These are phyloP conservation scores for Drosophila suboccidentalis DNA, from an alignment of 2,888 invertebrate genomes.

Conservation along the genomic window DNA sequence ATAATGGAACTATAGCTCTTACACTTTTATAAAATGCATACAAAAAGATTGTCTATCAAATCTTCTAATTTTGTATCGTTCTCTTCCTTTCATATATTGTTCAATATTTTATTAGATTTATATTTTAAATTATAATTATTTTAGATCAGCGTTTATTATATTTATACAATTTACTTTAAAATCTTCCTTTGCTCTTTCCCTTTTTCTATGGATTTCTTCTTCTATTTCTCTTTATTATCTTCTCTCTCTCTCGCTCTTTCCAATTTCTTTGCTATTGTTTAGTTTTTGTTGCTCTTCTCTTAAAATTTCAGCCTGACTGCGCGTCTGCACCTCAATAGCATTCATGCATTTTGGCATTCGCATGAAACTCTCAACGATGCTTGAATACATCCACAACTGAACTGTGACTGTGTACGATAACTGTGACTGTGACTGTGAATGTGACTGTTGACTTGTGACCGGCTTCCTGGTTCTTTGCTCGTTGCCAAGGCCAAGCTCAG, in stretches of 20 bases:
- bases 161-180: neutral
- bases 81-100: neutral
- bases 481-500: slow-evolving; percentile 9
- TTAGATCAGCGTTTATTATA: neutral
- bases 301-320: slow-evolving; percentile 27
- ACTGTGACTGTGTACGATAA: slow-evolving; percentile 37
- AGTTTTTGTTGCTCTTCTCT: slow-evolving; percentile 11
- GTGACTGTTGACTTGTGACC: slow-evolving; percentile 8
- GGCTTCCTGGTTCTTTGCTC: slow-evolving; percentile 4
- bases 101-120: neutral
- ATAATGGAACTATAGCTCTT: too few species aligned
- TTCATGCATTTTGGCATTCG: slow-evolving; percentile 56
- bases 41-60: too few species aligned
- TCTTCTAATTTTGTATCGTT: too few species aligned
- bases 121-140: too few species aligned
- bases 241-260: neutral
- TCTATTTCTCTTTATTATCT: neutral
- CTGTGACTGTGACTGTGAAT: slow-evolving; percentile 33
- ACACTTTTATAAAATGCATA: too few species aligned
- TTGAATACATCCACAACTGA: slow-evolving; percentile 49
- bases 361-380: slow-evolving; percentile 65
- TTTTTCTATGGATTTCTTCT: neutral
- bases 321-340: slow-evolving; percentile 37
- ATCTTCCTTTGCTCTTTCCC: neutral
- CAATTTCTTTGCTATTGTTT: slow-evolving; percentile 18